phyloP scores from a whole-genome alignment of 2,888 invertebrate species.

The Portevinia maculata region DNA sequence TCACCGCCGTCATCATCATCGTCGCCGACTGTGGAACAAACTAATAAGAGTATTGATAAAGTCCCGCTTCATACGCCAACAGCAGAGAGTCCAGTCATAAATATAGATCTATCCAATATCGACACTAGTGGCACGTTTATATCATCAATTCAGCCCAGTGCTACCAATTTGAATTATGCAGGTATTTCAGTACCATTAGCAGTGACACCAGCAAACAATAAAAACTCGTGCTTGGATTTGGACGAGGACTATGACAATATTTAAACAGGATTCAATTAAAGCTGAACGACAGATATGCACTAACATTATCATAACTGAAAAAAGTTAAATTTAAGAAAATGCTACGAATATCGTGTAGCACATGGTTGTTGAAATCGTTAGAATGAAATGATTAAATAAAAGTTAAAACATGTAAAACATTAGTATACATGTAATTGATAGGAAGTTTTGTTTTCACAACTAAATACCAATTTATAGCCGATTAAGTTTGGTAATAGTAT shows the following conservation, averaged over 20 bases:
- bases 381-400: constrained; percentile 42
- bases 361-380: constrained; percentile 35
- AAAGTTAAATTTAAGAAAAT: constrained; percentile 23
- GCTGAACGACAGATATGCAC: constrained; percentile 8
- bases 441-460: no score
- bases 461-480: no score
- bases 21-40: constrained; percentile 46
- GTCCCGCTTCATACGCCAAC: constrained; percentile 49
- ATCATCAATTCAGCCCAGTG: constrained; percentile 53
- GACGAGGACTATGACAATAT: constrained; percentile 83
- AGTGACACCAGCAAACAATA: constrained; percentile 46
- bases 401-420: constrained; percentile 5
- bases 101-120: constrained; percentile 82
- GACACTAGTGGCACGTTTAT: constrained; percentile 75
- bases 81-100: constrained; percentile 79
- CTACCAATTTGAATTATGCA: constrained; percentile 21
- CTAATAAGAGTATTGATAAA: constrained; percentile 40
- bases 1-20: constrained; percentile 66
- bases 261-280: constrained; percentile 75
- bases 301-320: constrained; percentile 29
- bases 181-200: constrained; percentile 41
- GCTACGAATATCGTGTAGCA: constrained; percentile 8
- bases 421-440: no score
- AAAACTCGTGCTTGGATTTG: constrained; percentile 80
- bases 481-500: no score